Evolutionary conservation across 1,140 invertebrate genomes (phyloP).

Genomic region (Drosophila baimaii): DNA sequence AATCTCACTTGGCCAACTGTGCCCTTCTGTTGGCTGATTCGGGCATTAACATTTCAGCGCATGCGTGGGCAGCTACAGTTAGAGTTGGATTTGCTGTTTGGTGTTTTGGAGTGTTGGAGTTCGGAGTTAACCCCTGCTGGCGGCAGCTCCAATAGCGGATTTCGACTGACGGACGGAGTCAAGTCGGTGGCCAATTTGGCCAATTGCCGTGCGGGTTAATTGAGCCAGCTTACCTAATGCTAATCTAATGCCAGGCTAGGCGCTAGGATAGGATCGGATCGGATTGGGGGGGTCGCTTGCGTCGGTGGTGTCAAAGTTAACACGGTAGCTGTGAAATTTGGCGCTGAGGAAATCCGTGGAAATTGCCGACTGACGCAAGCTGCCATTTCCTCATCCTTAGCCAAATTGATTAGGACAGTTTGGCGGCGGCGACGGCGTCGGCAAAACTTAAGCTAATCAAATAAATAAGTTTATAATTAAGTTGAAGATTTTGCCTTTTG

Average conservation of each 20-base stretch:
- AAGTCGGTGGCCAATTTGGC: slow-evolving; percentile 63
- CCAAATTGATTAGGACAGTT: slow-evolving; percentile 82
- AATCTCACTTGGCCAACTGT: slow-evolving; percentile 33
- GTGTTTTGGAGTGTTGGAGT: slow-evolving; percentile 3
- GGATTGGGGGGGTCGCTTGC: slow-evolving; percentile 29
- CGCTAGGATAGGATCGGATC: slow-evolving; percentile 14
- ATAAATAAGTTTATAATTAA: slow-evolving; percentile 81
- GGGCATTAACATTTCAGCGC: slow-evolving; percentile 50
- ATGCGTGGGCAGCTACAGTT: slow-evolving; percentile 66
- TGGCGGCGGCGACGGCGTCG: too few species aligned
- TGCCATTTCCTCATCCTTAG: slow-evolving; percentile 79
- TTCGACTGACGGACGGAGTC: slow-evolving; percentile 41
- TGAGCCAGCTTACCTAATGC: slow-evolving; percentile 75
- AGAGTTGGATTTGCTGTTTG: slow-evolving; percentile 12
- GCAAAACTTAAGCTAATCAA: slow-evolving; percentile 57
- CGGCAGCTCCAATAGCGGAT: slow-evolving; percentile 35
- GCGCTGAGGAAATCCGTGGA: slow-evolving; percentile 76
- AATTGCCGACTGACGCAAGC: slow-evolving; percentile 50
- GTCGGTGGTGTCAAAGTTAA: slow-evolving; percentile 80
- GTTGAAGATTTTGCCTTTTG: slow-evolving; percentile 55
- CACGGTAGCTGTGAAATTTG: slow-evolving; percentile 80
- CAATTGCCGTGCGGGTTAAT: slow-evolving; percentile 72
- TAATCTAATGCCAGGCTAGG: slow-evolving; percentile 72
- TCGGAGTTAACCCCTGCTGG: slow-evolving; percentile 36
- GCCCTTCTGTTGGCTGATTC: slow-evolving; percentile 25